A percentile compares a stretch with the other conserved stretches of the same genome.
phyloP scores from a whole-genome alignment of 2,888 invertebrate species.

The Drosophila subquinaria region DNA sequence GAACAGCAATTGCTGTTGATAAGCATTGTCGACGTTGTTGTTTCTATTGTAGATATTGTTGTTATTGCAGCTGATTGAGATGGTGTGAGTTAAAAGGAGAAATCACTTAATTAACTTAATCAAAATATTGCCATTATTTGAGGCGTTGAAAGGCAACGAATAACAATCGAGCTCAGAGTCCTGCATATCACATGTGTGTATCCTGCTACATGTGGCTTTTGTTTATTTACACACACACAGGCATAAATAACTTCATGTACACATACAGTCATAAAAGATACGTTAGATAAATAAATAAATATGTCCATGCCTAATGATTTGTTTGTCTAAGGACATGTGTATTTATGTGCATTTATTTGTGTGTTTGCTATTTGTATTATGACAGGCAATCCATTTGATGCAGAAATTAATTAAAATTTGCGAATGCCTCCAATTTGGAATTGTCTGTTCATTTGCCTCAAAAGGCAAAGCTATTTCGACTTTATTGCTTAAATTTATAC shows the following conservation, averaged over 20 bases:
- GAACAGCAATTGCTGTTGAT: conserved; percentile 55
- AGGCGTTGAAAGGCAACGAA: conserved; percentile 49
- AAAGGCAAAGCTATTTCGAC: conserved; percentile 34
- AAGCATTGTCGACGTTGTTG: conserved; percentile 50
- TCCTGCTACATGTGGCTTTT: conserved; percentile 56
- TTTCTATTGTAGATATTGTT: conserved; percentile 11
- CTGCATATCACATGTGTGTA: conserved; percentile 22
- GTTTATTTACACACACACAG: conserved; percentile 18
- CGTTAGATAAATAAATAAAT: conserved; percentile 57
- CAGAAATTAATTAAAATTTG: conserved; percentile 75
- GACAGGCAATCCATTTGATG: conserved; percentile 67
- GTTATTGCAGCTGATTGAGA: conserved; percentile 5
- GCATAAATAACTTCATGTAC: background rate
- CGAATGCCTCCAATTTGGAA: conserved; percentile 30
- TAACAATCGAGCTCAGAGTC: conserved; percentile 31
- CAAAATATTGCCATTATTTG: conserved; percentile 78
- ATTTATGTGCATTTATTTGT: conserved; percentile 17
- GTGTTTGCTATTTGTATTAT: conserved; percentile 64
- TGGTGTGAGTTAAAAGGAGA: conserved; percentile 44
- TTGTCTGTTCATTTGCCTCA: conserved; percentile 18
- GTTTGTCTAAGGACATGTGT: conserved; percentile 52
- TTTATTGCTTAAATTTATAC: conserved; percentile 7
- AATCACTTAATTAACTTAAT: conserved; percentile 81
- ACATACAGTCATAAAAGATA: conserved; percentile 32
- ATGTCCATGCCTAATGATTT: conserved; percentile 52